phyloP scores from a whole-genome alignment of 2,797 vertebrate genomes.

The Rhabdomys pumilio region DNA sequence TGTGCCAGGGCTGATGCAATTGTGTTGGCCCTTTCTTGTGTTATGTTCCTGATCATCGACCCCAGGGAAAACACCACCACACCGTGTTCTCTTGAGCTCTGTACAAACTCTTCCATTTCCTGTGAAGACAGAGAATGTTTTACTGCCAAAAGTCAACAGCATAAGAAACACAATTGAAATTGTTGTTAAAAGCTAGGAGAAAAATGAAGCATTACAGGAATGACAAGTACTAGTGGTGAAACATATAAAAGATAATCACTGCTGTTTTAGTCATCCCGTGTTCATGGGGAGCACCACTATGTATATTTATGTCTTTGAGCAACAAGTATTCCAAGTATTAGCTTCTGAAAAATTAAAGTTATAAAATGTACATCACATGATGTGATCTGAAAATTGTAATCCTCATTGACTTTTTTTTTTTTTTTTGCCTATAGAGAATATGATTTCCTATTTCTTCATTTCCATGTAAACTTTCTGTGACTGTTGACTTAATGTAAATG shows the following conservation, averaged over 20 bases:
- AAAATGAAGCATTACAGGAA: background rate
- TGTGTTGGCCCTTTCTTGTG: slow-evolving; percentile 90
- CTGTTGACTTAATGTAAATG: background rate
- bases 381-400: background rate
- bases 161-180: background rate
- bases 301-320: background rate
- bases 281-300: background rate
- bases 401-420: background rate
- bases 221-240: background rate
- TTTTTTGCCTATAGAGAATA: background rate
- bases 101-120: slow-evolving; percentile 95
- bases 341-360: background rate
- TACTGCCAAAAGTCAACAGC: background rate
- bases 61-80: slow-evolving; percentile 94
- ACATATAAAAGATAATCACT: background rate
- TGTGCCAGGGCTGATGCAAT: slow-evolving; percentile 94
- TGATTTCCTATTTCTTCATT: background rate
- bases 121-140: slow-evolving; percentile 77
- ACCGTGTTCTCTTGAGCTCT: slow-evolving; percentile 94
- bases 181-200: background rate
- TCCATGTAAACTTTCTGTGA: background rate
- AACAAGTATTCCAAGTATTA: background rate
- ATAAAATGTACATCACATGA: background rate
- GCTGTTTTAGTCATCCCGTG: background rate
- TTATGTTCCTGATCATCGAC: slow-evolving; percentile 92